Evolutionary conservation across 2,888 invertebrate genomes (phyloP), one percentile per base, ranked within the genome.

Genomic region (Urechis unicinctus): DNA sequence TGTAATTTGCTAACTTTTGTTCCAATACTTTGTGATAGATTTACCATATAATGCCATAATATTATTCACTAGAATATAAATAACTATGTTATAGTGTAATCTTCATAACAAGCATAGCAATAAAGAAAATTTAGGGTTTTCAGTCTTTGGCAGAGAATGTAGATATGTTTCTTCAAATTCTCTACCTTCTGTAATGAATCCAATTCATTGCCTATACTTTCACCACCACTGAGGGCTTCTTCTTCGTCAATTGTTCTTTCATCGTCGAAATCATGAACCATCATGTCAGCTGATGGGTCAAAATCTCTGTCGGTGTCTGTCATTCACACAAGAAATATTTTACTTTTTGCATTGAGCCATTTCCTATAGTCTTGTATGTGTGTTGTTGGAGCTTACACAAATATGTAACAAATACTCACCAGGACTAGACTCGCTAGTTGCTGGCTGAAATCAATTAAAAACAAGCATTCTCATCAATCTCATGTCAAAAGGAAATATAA

Each of bases 211-310:
- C 87, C 86, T 79, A 93, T 92, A 59, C 77, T 78, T 68, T 87
- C 86, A 62, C 88, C 86, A 68, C 89, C 89, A 66, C 91, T 92
- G 76, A 94, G 80, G 50, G 91, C 92, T 83, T 96, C 96, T 83
- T 96, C 95, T 81, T 96, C 95, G 78, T 94, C 95, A 75, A 96
- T 78, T 60, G 95, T 96, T 77, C 90, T 85, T 78, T 96, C 96
- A 82, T 96, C 95, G 79, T 96, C 96, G 81, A 91, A 94, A 80
- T 95, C 95, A 85, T 95, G 90, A 62, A 94, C 88, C 84, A 95
- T 87, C 92, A 95, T 92, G 79, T 94, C 94, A 75, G 91, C 87
- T 63, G 91, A 86, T 61, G 94, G 93, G 79, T 93, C 93, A 82
- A 94, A 93, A 71, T 83, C 82, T 55, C 78, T 73, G 62, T 81